Conservation (phyloP, 2,888 invertebrate genomes). For the Euphydryas editha region DNA sequence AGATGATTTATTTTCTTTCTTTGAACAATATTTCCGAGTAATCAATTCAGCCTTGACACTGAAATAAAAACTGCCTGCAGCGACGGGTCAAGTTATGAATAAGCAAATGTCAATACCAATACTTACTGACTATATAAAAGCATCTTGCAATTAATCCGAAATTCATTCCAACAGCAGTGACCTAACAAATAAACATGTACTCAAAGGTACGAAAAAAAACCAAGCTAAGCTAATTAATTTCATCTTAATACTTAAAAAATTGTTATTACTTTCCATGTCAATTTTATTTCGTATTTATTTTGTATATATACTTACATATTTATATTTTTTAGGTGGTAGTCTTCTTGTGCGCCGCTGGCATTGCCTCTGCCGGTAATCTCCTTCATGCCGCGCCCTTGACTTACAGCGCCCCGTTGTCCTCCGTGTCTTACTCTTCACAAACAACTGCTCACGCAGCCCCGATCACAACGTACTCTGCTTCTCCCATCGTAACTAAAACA, state of each 20-base stretch:
- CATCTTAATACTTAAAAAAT: neutral
- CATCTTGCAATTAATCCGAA: constrained; percentile 67
- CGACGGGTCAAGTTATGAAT: constrained; percentile 46
- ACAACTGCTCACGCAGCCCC: constrained; percentile 45
- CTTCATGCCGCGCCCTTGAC: constrained; percentile 69
- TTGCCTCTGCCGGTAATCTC: constrained; percentile 84
- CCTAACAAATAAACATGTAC: constrained; percentile 74
- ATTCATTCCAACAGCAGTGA: constrained; percentile 67
- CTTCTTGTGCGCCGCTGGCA: constrained; percentile 83
- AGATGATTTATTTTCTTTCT: neutral
- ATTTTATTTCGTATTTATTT: neutral
- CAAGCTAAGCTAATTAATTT: neutral
- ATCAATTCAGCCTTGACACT: constrained; percentile 66
- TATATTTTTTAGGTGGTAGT: constrained; percentile 75
- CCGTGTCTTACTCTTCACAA: constrained; percentile 54
- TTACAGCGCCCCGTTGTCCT: constrained; percentile 82
- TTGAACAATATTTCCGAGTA: neutral
- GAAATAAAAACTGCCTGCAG: constrained; percentile 62
- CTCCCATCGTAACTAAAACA: constrained; percentile 77
- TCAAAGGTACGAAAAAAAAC: constrained; percentile 62
- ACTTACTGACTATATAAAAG: constrained; percentile 70
- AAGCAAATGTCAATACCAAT: constrained; percentile 63
- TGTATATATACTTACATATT: constrained; percentile 1
- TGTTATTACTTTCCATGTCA: too few relatives aligned
- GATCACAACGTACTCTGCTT: constrained; percentile 44